Evolutionary conservation across 2,797 vertebrate species (phyloP), one percentile per base, ranked within the genome.

Genomic region (Scleropages formosus): DNA sequence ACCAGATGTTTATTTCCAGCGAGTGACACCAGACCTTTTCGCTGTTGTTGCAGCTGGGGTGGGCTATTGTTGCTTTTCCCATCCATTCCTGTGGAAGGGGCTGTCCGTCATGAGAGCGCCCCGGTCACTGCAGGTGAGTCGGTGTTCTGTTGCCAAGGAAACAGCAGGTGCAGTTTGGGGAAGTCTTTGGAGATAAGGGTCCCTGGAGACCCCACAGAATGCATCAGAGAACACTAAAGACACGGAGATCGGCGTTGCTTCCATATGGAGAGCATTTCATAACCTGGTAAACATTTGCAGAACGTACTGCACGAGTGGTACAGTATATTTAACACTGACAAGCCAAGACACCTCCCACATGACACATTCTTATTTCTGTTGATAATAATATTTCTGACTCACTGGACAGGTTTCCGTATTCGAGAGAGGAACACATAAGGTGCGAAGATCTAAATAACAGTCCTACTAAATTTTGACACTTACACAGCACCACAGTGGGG

Each of bases 91-190:
- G 56, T 16, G 51, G 60, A 61, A 72, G 80, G 77, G 64, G 66
- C 59, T 49, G 77, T 72, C 76, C 77, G 73, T 80, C 80, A 76
- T 68, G 78, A 77, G 72, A 83, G 77, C 79, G 68, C 76, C 79
- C 74, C 26, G 75, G 71, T 78, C 79, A 78, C 77, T 73, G 81
- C 78, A 78, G 72, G 72, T 69, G 66, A 82, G 78, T 77, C 81
- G 77, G 82, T 84, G 80, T 75, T 83, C 71, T 73, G 80, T 85
- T 84, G 75, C 81, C 73, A 62, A 78, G 84, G 82, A 82, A 85
- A 87, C 85, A 82, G 82, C 79, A 80, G 83, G 82, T 85, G 47
- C 60, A 44, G 73, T 44, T 75, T 64, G 15, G 75, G 81, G 64
- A 47, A 22, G 65, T 24, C 66, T 78, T 83, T 69, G 78, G 77